These are phyloP conservation scores for Amphimedon queenslandica DNA, from an alignment of 37 sponge, comb jelly and placozoan genomes.

Conservation along the genomic window DNA sequence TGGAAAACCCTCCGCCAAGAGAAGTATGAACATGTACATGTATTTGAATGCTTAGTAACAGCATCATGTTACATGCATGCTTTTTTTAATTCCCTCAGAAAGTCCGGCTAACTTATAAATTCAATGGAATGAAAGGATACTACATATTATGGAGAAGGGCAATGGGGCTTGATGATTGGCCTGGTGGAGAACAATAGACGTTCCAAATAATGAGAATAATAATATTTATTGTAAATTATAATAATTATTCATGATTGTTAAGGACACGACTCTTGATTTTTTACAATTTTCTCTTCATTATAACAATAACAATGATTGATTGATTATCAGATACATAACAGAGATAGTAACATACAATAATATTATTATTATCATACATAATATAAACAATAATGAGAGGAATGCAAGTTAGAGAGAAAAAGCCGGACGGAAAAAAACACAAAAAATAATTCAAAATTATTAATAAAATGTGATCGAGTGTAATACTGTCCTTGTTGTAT, in stretches of 20 bases:
- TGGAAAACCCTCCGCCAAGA: no score
- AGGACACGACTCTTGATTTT: no score
- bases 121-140: conserved; percentile 64
- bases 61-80: no score
- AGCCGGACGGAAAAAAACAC: neutral
- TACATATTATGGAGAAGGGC: conserved; percentile 49
- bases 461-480: conserved; percentile 78
- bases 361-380: neutral
- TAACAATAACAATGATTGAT: neutral
- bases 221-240: no score
- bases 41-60: no score
- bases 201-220: no score
- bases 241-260: no score
- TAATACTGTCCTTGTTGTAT: conserved; percentile 56
- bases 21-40: no score
- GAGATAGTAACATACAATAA: neutral
- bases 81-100: conserved; percentile 8
- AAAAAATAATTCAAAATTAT: conserved; percentile 17
- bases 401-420: neutral
- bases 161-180: no score
- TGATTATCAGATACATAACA: neutral
- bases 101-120: neutral
- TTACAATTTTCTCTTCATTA: no score
- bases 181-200: no score
- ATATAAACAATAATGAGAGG: neutral